Percentiles rank a stretch among this genome's conserved stretches.
Evolutionary conservation across 2,113 vertebrate species (phyloP).

Genomic region (Centropristis striata): DNA sequence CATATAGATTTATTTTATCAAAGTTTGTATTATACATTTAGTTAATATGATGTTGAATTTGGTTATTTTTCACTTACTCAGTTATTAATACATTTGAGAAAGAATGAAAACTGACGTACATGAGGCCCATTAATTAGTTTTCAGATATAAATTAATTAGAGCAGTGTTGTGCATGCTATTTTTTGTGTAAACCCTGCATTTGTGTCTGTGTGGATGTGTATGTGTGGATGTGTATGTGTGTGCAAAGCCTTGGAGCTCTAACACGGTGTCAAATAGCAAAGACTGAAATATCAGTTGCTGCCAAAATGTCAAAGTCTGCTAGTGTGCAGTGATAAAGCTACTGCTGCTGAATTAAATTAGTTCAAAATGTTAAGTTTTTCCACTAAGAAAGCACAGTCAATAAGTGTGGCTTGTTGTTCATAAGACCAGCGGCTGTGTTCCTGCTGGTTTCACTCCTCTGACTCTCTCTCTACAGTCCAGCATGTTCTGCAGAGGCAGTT

Average conservation of each 20-base stretch:
- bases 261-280: not conserved
- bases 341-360: constrained; percentile 19
- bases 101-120: not conserved
- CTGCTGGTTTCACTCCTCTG: constrained; percentile 11
- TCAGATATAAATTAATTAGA: not conserved
- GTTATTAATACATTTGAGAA: not conserved
- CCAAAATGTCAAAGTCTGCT: not conserved
- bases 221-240: not conserved
- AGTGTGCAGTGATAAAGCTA: not conserved
- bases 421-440: constrained; percentile 23
- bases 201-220: not conserved
- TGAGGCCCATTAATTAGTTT: not conserved
- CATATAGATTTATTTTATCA: not conserved
- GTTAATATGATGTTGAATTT: not conserved
- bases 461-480: constrained; percentile 14
- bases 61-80: not conserved
- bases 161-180: not conserved
- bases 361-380: constrained; percentile 28
- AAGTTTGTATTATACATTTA: not conserved
- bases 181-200: not conserved
- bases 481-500: constrained; percentile 21
- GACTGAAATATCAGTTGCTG: constrained; percentile 5
- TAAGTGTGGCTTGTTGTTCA: constrained; percentile 11
- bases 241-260: not conserved
- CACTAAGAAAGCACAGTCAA: not conserved